Evolutionary conservation across 2,888 invertebrate species (phyloP).

Genomic region (Seira ritae): DNA sequence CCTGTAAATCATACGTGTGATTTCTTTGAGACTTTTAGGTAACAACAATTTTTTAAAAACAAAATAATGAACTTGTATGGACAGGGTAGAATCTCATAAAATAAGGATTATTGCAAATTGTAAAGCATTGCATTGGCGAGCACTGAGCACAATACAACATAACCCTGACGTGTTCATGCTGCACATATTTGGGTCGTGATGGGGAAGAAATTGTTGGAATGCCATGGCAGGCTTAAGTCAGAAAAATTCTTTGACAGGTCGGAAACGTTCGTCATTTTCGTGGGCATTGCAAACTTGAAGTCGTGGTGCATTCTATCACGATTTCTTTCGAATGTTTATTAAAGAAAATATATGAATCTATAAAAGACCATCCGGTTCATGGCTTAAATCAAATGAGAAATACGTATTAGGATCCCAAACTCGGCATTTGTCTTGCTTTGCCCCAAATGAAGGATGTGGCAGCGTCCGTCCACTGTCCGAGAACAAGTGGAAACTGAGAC

Average conservation of each 20-base stretch:
- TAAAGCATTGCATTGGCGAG: neutral
- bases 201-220: constrained; percentile 37
- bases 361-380: constrained; percentile 56
- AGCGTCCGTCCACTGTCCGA: no score
- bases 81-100: constrained; percentile 52
- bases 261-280: constrained; percentile 56
- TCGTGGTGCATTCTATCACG: constrained; percentile 57
- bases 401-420: no score
- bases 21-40: neutral
- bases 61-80: constrained; percentile 57
- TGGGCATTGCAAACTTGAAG: constrained; percentile 3
- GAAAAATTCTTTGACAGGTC: constrained; percentile 58
- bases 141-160: no score
- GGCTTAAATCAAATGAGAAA: no score
- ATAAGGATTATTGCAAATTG: neutral
- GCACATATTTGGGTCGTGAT: constrained; percentile 32
- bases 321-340: constrained; percentile 43
- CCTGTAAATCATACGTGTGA: constrained; percentile 1
- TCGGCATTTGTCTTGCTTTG: no score
- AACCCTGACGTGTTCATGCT: no score
- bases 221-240: neutral
- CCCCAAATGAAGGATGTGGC: no score
- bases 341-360: constrained; percentile 52
- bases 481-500: no score
- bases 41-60: no score